phyloP scores from a whole-genome alignment of 2,797 vertebrate species.

The Atherinosoma microstoma region DNA sequence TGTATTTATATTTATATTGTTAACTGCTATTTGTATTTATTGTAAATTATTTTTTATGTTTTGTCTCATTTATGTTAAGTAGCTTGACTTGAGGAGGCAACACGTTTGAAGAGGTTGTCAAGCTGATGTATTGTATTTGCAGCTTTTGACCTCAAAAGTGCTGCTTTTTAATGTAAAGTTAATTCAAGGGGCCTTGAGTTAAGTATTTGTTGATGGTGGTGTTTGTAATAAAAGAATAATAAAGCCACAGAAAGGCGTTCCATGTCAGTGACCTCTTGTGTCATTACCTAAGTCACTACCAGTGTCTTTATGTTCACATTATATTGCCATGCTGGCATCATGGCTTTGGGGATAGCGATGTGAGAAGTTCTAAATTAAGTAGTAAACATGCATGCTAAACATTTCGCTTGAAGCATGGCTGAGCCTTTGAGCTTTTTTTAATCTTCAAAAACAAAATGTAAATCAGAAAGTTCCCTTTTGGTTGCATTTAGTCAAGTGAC shows the following conservation, averaged over 20 bases:
- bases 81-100: slow-evolving; percentile 37
- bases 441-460: no score
- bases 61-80: slow-evolving; percentile 30
- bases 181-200: slow-evolving; percentile 73
- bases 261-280: not conserved
- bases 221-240: slow-evolving; percentile 82
- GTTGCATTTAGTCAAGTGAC: no score
- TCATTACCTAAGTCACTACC: not conserved
- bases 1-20: slow-evolving; percentile 81
- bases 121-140: slow-evolving; percentile 59
- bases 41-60: slow-evolving; percentile 82
- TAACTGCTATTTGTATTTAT: slow-evolving; percentile 81
- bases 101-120: slow-evolving; percentile 36
- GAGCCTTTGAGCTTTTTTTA: not conserved
- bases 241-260: slow-evolving; percentile 69
- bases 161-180: slow-evolving; percentile 68
- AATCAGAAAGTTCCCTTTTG: no score
- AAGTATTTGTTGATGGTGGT: slow-evolving; percentile 89
- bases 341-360: not conserved
- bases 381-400: not conserved
- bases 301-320: not conserved
- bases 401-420: not conserved
- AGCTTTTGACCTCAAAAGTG: slow-evolving; percentile 57
- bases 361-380: not conserved
- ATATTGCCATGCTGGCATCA: not conserved